Evolutionary conservation across 1,140 invertebrate genomes (phyloP), one percentile per base, ranked within the genome.

Genomic region (Drosophila nannoptera): DNA sequence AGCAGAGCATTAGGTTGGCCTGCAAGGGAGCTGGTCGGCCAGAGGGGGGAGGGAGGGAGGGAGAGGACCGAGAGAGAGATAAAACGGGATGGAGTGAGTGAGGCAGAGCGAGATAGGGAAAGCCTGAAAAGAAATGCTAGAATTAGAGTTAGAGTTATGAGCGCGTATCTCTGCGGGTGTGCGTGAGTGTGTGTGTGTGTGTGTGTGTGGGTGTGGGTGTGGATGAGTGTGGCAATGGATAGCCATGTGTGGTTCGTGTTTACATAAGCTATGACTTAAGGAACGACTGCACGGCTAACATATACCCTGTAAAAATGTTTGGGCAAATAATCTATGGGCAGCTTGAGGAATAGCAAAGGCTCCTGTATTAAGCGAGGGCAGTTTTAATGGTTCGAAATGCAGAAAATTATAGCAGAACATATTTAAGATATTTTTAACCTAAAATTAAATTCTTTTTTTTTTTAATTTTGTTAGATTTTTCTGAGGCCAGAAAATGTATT

Each of bases 1-100:
- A 70, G 68, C 68, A 53, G 16, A 53, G 68, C 68, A 70, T 70
- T 70, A 59, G 67, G 22, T 22, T 32, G 35, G 49, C 22, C 29
- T 49, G 22, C 22, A 22, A 22, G 22, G 22, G 22, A 22, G 22
- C 22, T 22, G 22, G 22, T 22, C 22, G 22, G 22, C 3, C 12
- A 4, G 29, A 14, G 31, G n/a, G n/a, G n/a, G n/a, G 32, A 7
- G 29, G 9, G 14, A 38, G 29, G 16, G 33, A 4, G 32, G 11
- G 0, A 22, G 40, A 16, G 45, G 8, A 8, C 7, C 40, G 11
- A 32, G 22, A n/a, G 5, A 9, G 14, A 7, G 7, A 29, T 9
- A 4, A 29, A 36, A 35, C 32, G 5, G 29, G 22, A 7, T 5
- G 1, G 16, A 40, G 9, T 22, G 12, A 5, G 11, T 11, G 9